Conservation (phyloP, 2,797 vertebrate species). For the Galagoides demidoff region DNA sequence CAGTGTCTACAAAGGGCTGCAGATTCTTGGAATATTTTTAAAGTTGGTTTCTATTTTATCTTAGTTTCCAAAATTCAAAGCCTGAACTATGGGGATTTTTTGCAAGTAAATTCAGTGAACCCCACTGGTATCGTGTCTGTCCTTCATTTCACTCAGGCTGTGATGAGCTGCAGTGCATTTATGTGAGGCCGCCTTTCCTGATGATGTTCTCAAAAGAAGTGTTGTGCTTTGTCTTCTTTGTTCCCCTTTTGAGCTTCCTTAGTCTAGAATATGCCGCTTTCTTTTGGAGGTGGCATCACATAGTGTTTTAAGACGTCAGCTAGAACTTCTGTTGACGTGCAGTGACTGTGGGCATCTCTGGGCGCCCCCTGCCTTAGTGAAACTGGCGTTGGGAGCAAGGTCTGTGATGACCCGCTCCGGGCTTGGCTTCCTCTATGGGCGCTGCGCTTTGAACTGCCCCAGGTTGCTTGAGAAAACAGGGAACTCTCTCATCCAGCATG, state of each 20-base stretch:
- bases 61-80: not conserved
- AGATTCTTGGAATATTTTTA: not conserved
- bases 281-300: not conserved
- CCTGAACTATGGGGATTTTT: not conserved
- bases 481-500: too few relatives aligned
- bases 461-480: not conserved
- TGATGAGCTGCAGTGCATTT: accelerated
- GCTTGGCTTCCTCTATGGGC: not conserved
- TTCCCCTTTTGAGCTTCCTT: not conserved
- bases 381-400: too few relatives aligned
- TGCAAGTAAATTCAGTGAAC: not conserved
- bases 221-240: not conserved
- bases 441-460: not conserved
- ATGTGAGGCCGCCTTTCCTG: accelerated
- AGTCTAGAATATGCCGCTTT: not conserved
- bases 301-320: not conserved
- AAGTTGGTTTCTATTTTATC: not conserved
- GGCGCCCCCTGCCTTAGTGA: too few relatives aligned
- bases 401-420: not conserved
- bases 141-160: not conserved
- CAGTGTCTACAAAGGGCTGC: not conserved
- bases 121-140: too few relatives aligned
- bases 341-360: not conserved
- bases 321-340: not conserved
- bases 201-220: not conserved